Percentiles rank a stretch among this genome's conserved stretches.
Evolutionary conservation across 2,113 vertebrate species (phyloP).

Genomic region (Urocynchramus pylzowi): DNA sequence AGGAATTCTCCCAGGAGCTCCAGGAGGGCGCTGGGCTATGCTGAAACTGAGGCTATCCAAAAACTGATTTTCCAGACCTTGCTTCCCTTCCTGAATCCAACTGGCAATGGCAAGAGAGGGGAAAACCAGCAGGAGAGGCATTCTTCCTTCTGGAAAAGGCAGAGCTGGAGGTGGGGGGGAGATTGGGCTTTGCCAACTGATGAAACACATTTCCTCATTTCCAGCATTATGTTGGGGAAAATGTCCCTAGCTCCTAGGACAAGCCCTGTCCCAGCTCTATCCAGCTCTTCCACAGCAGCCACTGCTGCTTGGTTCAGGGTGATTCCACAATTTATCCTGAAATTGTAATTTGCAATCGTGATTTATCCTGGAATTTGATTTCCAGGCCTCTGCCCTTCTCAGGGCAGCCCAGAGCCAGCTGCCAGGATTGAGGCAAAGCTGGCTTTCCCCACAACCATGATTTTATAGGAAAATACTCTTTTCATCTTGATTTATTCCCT

Average conservation of each 20-base stretch:
- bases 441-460: neutral
- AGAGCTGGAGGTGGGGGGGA: neutral
- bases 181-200: neutral
- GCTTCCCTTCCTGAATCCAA: neutral
- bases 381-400: neutral
- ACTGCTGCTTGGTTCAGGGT: rapidly evolving
- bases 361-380: neutral
- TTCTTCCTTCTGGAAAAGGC: neutral
- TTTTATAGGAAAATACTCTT: neutral
- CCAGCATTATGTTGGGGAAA: neutral
- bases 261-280: rapidly evolving
- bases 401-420: neutral
- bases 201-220: neutral
- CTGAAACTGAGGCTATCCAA: neutral
- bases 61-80: neutral
- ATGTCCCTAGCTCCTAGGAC: rapidly evolving
- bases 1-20: neutral
- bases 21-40: neutral
- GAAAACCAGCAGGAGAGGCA: rapidly evolving
- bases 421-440: neutral
- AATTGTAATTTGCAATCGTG: neutral
- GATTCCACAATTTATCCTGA: rapidly evolving
- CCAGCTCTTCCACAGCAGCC: neutral
- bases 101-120: neutral
- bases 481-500: neutral